Base-by-base conservation (phyloP, 2,888 invertebrate species). In the Dryobota labecula region DNA sequence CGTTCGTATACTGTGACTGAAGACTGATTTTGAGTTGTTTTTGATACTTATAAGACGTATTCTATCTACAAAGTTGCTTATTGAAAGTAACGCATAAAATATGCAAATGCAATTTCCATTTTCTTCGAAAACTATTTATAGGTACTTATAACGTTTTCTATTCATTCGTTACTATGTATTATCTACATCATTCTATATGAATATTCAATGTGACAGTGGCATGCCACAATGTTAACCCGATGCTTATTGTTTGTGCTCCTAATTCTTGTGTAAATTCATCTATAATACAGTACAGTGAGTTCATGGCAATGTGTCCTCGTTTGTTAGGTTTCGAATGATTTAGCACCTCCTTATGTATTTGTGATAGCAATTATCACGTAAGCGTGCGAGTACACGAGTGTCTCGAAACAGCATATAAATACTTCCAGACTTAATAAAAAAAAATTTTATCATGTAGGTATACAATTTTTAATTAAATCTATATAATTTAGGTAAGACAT, bases 261-360 rank as follows among this genome's bases (percentile, higher is more conserved):
- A 53, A 82, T 69, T 66, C 24, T 71, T 71, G 61, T 83, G 68
- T 76, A 82, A 67, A 79, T 71, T 73, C 24, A 38, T 43, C 33
- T 49, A 41, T 67, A 66, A 27, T 63, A 47, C 47, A 53, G 30
- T 47, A n/a, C n/a, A n/a, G 51, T 54, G 62, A 82, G 83, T 84
- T 84, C 76, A 83, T 73, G 80, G 85, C 60, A 58, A 78, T 45
- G 49, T 70, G 49, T 69, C 85, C 84, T 85, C 77, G 69, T 76
- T 65, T 57, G 47, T 54, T 69, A 78, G 65, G 72, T 73, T 64
- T 77, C 45, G 27, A 70, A 36, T 76, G 53, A 72, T 51, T 76
- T 79, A 82, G 63, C 76, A 74, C 74, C 80, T 81, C 67, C 77
- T 73, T 71, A 58, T 30, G 47, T 75, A 72, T 85, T 82, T 41